Percentiles rank a stretch among this genome's conserved stretches.
Evolutionary conservation across 2,888 invertebrate species (phyloP).

Genomic region (Lacanobia oleracea): DNA sequence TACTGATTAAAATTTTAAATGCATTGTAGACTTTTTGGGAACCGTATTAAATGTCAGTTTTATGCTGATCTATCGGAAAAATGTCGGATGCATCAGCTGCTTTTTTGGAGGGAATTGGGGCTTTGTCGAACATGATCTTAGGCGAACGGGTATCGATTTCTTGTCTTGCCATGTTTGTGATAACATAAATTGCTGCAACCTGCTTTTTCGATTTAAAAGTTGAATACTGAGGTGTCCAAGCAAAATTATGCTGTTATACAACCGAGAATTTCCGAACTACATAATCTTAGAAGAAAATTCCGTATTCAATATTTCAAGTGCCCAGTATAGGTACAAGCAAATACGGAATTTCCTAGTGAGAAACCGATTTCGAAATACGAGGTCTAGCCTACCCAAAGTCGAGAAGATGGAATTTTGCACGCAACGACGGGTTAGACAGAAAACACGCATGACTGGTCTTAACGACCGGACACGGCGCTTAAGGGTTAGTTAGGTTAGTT

Average conservation of each 20-base stretch:
- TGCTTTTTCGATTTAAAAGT: background rate
- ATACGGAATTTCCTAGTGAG: constrained; percentile 29
- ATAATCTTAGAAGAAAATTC: constrained; percentile 17
- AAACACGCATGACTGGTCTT: constrained; percentile 61
- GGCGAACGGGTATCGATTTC: constrained; percentile 11
- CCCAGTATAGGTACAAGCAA: background rate
- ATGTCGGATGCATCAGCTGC: constrained; percentile 18
- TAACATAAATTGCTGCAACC: background rate
- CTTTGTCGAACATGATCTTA: background rate
- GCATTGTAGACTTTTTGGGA: constrained; percentile 32
- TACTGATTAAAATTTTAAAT: constrained; percentile 62
- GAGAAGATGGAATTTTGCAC: constrained; percentile 63
- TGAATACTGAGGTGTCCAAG: background rate
- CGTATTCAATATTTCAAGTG: constrained; percentile 50
- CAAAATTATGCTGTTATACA: background rate
- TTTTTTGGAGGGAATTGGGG: constrained; percentile 26
- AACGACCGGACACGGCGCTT: constrained; percentile 59
- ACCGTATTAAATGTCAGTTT: constrained; percentile 36
- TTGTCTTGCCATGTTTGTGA: background rate
- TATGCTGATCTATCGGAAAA: constrained; percentile 52
- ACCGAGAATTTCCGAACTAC: background rate
- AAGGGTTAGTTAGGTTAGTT: constrained; percentile 59
- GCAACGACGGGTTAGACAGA: constrained; percentile 45
- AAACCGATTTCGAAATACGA: constrained; percentile 44
- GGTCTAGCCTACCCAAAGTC: constrained; percentile 32